Evolutionary conservation across 1,140 invertebrate genomes (phyloP).

Genomic region (Microplitis demolitor): DNA sequence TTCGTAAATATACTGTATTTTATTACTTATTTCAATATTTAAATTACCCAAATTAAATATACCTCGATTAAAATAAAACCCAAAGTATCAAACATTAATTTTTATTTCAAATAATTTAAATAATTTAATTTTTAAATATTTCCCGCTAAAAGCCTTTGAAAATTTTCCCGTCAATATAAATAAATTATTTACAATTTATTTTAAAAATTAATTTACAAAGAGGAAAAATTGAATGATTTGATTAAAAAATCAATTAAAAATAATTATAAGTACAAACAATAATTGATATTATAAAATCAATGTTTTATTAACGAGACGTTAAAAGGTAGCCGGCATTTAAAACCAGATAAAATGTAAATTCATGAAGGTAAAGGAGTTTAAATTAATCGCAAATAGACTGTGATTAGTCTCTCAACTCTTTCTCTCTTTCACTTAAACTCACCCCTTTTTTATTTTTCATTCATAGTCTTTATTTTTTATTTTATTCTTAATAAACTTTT

Average conservation of each 20-base stretch:
- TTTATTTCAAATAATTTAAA: no score
- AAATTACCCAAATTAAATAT: no score
- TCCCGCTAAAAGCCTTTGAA: no score
- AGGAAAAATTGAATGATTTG: no score
- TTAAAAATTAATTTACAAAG: no score
- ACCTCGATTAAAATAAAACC: no score
- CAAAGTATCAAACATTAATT: no score
- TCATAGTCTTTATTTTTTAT: background rate
- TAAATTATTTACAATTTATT: no score
- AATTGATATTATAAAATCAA: background rate
- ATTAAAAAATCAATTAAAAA: background rate
- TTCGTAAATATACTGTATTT: background rate
- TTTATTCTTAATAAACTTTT: background rate
- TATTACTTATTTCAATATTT: background rate
- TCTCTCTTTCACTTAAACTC: conserved; percentile 5
- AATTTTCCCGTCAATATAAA: no score
- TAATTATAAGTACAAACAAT: background rate
- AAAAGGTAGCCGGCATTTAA: conserved; percentile 6
- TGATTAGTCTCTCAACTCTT: conserved; percentile 20
- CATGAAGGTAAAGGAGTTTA: conserved; percentile 10
- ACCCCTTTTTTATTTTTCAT: conserved; percentile 6
- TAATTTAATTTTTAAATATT: no score
- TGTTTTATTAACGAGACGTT: background rate
- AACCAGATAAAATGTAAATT: conserved; percentile 22
- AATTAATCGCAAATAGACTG: conserved; percentile 28